Evolutionary conservation across 2,797 vertebrate species (phyloP).

Genomic region (Lithobates pipiens): DNA sequence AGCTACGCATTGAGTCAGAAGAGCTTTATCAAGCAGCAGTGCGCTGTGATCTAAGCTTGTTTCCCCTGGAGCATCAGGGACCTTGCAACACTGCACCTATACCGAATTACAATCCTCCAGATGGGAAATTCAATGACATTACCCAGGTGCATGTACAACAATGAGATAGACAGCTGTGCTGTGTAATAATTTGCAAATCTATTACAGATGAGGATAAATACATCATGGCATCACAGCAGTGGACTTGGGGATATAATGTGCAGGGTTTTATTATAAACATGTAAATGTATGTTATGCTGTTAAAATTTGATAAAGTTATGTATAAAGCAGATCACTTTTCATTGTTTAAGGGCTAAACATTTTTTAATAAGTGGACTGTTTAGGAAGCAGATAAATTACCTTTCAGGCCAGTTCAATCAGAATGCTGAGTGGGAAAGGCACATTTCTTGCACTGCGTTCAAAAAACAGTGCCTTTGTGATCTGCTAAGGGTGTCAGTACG

Average conservation of each 20-base stretch:
- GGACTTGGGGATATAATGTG: no score
- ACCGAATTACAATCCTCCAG: conserved; percentile 83
- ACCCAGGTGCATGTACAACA: conserved; percentile 90
- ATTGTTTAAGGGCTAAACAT: no score
- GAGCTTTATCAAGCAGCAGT: conserved; percentile 85
- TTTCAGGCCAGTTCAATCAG: no score
- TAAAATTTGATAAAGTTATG: not conserved
- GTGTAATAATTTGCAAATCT: not conserved
- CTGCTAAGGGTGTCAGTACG: no score
- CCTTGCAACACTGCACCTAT: conserved; percentile 83
- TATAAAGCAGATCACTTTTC: no score
- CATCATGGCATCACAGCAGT: no score
- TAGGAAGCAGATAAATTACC: no score
- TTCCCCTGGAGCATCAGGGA: conserved; percentile 86
- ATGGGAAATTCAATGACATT: conserved; percentile 87
- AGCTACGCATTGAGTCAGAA: conserved; percentile 85
- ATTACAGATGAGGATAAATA: no score
- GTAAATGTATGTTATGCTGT: not conserved
- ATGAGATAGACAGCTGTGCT: conserved; percentile 66
- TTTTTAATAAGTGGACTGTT: no score
- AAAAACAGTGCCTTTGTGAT: no score
- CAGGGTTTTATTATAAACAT: not conserved
- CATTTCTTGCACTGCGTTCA: no score
- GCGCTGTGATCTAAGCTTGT: conserved; percentile 78
- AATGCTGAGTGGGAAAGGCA: no score